These are phyloP conservation scores for Morpho deidamia DNA, from an alignment of 2,888 invertebrate genomes.

Conservation along the genomic window DNA sequence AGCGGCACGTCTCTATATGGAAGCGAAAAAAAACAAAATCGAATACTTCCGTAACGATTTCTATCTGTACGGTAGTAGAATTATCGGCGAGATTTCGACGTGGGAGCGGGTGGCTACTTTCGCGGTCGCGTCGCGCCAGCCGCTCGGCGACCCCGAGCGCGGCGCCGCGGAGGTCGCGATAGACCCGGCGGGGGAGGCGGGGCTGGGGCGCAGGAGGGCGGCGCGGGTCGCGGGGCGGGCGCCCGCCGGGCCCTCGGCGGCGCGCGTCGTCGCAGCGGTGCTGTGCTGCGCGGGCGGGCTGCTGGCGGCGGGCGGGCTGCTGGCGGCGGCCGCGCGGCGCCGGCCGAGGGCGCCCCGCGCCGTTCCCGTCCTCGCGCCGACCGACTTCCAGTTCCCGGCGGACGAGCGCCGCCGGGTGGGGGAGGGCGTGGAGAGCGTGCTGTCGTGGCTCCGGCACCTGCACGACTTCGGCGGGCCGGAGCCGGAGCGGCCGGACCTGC, in stretches of 20 bases:
- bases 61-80: conserved; percentile 34
- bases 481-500: conserved; percentile 89
- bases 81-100: not conserved
- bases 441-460: conserved; percentile 90
- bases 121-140: conserved; percentile 28
- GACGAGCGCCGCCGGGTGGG: conserved; percentile 54
- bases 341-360: conserved; percentile 32
- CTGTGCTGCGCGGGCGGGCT: too few species aligned
- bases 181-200: conserved; percentile 29
- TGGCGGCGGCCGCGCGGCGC: conserved; percentile 15
- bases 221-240: conserved; percentile 8
- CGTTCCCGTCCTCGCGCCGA: conserved; percentile 35
- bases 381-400: conserved; percentile 45
- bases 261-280: conserved; percentile 15
- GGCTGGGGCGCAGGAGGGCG: conserved; percentile 19
- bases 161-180: conserved; percentile 33
- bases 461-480: conserved; percentile 91
- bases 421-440: conserved; percentile 91
- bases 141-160: conserved; percentile 30
- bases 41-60: conserved; percentile 30
- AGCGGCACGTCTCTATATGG: conserved; percentile 19
- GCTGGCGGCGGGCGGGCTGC: conserved; percentile 16
- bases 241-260: conserved; percentile 4
- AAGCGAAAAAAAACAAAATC: conserved; percentile 15
- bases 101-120: conserved; percentile 38